Evolutionary conservation across 2,113 vertebrate species (phyloP).

Genomic region (Microcebus murinus): DNA sequence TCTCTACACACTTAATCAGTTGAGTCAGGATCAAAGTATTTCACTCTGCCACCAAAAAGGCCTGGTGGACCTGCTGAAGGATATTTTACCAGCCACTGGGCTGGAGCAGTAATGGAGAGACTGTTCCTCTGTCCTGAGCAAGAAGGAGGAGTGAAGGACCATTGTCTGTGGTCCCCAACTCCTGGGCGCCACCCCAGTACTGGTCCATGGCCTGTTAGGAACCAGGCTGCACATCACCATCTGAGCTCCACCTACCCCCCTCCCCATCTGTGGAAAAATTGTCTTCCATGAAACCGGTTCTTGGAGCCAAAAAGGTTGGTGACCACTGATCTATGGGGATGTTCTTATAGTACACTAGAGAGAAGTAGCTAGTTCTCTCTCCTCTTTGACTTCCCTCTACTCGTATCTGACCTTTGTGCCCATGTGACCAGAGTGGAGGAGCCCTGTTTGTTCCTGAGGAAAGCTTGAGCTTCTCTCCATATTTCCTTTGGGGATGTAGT

Average conservation of each 20-base stretch:
- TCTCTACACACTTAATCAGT: not conserved
- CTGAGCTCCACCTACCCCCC: no score
- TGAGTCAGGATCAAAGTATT: not conserved
- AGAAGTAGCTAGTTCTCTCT: not conserved
- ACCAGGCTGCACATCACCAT: no score
- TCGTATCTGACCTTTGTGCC: not conserved
- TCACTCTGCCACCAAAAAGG: not conserved
- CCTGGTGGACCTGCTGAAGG: not conserved
- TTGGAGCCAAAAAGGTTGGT: no score
- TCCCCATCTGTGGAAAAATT: no score
- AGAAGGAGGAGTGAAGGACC: not conserved
- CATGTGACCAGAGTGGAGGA: not conserved
- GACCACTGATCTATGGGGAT: not conserved
- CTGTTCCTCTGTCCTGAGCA: not conserved
- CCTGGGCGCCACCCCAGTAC: no score
- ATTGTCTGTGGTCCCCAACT: no score
- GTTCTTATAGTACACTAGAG: not conserved
- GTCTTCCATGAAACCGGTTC: no score
- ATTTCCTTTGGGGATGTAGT: not conserved
- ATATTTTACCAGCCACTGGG: not conserved
- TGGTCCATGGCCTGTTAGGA: no score
- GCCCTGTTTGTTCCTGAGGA: not conserved
- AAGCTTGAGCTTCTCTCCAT: not conserved
- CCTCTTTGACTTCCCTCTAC: not conserved
- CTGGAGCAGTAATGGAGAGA: not conserved